Evolutionary conservation across 2,113 vertebrate species (phyloP), one percentile per base, ranked within the genome.

Genomic region (Gavia stellata): DNA sequence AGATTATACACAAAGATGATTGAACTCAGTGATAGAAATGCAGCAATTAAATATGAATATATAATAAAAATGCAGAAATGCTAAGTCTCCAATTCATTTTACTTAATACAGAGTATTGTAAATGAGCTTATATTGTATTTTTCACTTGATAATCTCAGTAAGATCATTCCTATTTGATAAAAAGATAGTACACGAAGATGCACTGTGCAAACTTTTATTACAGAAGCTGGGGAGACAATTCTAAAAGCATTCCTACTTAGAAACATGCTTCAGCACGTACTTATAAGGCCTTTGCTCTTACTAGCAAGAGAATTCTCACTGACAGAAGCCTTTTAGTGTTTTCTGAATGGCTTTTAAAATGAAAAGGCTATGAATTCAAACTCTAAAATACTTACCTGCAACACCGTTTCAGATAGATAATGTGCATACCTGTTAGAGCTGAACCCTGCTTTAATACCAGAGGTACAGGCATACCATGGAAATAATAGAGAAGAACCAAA

Each of bases 221-320:
- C 52, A 71, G 18, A 58, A 67, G 26, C 12, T 67, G 17, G 16
- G 40, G 17, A 58, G 45, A 19, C 5, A 49, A 29, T 1, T 58
- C 29, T 21, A 45, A 55, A 24, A 50, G 70, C 16, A 23, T 26
- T 79, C 26, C 28, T 21, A 4, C 38, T 28, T 36, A 72, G 36
- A 29, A 85, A 53, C 0, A 10, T 3, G 3, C n/a, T 59, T 9
- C 88, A 77, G 58, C 17, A 12, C 0, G 0, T 33, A 33, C 3
- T 66, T 53, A n/a, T 0, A 3, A 33, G 18, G 42, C 24, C 34
- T 78, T 49, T 66, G 70, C 82, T 86, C 70, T 71, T 72, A 21
- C 26, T 7, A 38, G 49, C 26, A 65, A 34, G 71, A 52, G 40
- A 52, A 42, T 34, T 61, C 9, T 53, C 38, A 34, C 23, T 36